A percentile compares a stretch with the other conserved stretches of the same genome.
Evolutionary conservation across 2,888 invertebrate genomes (phyloP).

Genomic region (Ditula angustiorana): DNA sequence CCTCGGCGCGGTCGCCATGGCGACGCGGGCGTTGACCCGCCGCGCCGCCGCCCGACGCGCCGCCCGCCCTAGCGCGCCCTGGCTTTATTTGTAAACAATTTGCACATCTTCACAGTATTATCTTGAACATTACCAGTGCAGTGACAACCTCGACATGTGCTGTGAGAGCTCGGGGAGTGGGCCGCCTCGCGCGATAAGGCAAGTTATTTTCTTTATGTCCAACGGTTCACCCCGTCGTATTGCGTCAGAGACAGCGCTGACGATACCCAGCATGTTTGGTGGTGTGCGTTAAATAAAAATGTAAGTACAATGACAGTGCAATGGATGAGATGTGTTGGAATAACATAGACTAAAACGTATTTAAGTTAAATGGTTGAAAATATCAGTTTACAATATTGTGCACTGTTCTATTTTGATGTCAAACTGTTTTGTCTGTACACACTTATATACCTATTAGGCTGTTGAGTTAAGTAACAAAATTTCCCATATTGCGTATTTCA

Average conservation of each 20-base stretch:
- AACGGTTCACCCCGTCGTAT: background rate
- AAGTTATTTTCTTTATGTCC: background rate
- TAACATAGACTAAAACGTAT: too few relatives aligned
- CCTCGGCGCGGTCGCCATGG: constrained; percentile 22
- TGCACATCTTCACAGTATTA: background rate
- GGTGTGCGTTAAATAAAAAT: too few relatives aligned
- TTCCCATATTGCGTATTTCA: too few relatives aligned
- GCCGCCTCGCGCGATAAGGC: background rate
- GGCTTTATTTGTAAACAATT: constrained; percentile 54
- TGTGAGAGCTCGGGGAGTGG: background rate
- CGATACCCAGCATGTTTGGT: too few relatives aligned
- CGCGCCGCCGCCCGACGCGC: constrained; percentile 50
- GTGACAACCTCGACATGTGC: background rate
- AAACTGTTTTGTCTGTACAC: too few relatives aligned
- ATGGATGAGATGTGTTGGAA: too few relatives aligned
- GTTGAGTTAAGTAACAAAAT: too few relatives aligned
- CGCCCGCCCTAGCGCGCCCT: constrained; percentile 56
- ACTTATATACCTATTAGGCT: too few relatives aligned
- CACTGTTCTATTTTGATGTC: too few relatives aligned
- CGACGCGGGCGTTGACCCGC: constrained; percentile 24
- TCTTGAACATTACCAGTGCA: background rate
- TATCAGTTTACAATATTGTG: too few relatives aligned
- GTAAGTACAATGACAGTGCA: background rate
- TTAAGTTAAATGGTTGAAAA: too few relatives aligned
- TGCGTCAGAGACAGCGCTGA: background rate